phyloP scores from a whole-genome alignment of 2,113 vertebrate genomes.

The Mobula hypostoma region DNA sequence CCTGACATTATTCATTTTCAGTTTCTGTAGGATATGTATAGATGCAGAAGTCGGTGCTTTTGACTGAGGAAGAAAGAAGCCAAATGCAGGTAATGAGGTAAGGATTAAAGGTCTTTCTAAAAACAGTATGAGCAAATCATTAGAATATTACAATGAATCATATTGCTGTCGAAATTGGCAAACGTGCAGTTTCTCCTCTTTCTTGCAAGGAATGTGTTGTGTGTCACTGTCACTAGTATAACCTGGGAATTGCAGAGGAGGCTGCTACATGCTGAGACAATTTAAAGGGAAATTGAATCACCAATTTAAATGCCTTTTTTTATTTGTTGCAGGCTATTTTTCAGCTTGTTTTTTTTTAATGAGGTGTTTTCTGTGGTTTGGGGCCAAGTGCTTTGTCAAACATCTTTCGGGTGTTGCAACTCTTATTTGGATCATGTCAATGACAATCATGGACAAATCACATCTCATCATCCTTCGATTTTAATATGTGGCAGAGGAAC shows the following conservation, averaged over 20 bases:
- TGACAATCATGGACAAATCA: too few relatives aligned
- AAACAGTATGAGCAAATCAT: neutral
- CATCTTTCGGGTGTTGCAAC: too few relatives aligned
- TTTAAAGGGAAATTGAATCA: neutral
- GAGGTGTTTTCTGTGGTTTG: neutral
- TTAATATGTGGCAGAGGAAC: too few relatives aligned
- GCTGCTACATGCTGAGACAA: neutral
- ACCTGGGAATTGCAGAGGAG: neutral
- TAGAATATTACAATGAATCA: neutral
- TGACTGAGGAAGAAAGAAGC: neutral
- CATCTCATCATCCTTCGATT: too few relatives aligned
- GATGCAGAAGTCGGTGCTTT: neutral
- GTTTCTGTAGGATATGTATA: neutral
- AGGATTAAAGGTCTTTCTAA: neutral
- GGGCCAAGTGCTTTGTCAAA: neutral
- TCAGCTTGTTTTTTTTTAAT: too few relatives aligned
- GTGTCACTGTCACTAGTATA: neutral
- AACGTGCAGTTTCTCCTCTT: too few relatives aligned
- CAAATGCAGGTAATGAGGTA: neutral
- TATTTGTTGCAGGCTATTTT: neutral
- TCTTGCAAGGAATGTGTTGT: neutral
- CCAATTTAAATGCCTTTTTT: neutral
- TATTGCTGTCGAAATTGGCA: neutral
- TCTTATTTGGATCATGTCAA: too few relatives aligned
- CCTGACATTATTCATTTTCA: neutral